These are phyloP conservation scores for Brachylomia viminalis DNA, from an alignment of 2,888 invertebrate species.

Conservation along the genomic window DNA sequence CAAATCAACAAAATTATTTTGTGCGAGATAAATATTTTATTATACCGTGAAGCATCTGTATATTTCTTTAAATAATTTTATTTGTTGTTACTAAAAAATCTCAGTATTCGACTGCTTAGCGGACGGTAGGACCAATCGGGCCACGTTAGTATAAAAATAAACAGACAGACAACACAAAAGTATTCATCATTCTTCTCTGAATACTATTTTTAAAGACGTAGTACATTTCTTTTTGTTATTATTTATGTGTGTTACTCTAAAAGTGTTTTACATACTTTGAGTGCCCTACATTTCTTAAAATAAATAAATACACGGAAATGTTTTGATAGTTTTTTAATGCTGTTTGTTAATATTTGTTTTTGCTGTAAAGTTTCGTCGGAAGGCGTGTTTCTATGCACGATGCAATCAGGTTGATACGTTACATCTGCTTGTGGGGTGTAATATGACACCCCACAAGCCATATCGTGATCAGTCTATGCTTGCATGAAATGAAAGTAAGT, in stretches of 20 bases:
- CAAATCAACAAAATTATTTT: not conserved
- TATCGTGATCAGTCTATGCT: not conserved
- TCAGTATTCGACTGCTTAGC: conserved; percentile 19
- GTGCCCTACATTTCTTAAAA: conserved; percentile 49
- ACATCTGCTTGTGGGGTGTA: conserved; percentile 11
- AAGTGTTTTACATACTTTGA: conserved; percentile 29
- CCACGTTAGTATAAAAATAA: conserved; percentile 46
- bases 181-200: conserved; percentile 50
- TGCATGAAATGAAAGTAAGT: too few relatives aligned
- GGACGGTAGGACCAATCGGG: conserved; percentile 18
- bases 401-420: not conserved
- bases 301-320: conserved; percentile 51
- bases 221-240: conserved; percentile 37
- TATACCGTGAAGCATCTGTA: conserved; percentile 32
- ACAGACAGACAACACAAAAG: conserved; percentile 1
- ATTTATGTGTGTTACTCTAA: too few relatives aligned
- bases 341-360: conserved; percentile 29
- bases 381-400: conserved; percentile 6
- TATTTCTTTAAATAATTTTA: not conserved
- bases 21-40: conserved; percentile 6
- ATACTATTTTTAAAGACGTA: conserved; percentile 29
- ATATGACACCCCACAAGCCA: not conserved
- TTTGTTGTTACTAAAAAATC: conserved; percentile 13
- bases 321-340: conserved; percentile 43
- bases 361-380: not conserved